phyloP scores from a whole-genome alignment of 2,797 vertebrate genomes.

The Borostomias antarcticus region DNA sequence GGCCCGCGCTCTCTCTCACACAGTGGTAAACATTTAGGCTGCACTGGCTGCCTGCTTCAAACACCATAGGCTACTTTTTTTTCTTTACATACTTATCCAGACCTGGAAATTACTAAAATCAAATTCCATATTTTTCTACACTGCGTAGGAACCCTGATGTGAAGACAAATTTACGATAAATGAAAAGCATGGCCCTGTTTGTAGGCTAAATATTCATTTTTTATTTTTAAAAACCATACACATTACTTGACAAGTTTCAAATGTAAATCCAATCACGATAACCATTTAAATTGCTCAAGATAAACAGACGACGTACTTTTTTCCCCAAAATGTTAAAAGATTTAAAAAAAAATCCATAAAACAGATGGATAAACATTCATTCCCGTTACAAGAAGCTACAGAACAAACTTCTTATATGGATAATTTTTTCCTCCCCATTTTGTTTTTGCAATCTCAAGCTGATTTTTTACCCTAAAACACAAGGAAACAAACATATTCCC shows the following conservation, averaged over 20 bases:
- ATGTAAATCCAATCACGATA: constrained; percentile 88
- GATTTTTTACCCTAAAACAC: constrained; percentile 70
- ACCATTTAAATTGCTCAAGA: constrained; percentile 87
- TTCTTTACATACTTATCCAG: too few relatives aligned
- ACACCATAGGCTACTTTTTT: too few relatives aligned
- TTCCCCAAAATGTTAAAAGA: constrained; percentile 86
- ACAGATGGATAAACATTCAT: constrained; percentile 86
- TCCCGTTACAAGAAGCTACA: constrained; percentile 82
- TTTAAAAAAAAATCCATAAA: constrained; percentile 82
- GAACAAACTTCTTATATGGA: constrained; percentile 75
- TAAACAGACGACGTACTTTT: constrained; percentile 85
- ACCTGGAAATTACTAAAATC: too few relatives aligned
- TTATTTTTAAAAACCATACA: constrained; percentile 90
- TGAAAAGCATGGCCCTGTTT: constrained; percentile 66
- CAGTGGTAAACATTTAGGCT: too few relatives aligned
- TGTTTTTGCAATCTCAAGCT: constrained; percentile 68
- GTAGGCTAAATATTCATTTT: constrained; percentile 85
- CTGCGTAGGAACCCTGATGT: too few relatives aligned
- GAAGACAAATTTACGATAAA: constrained; percentile 39
- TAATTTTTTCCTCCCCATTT: constrained; percentile 57
- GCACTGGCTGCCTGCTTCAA: too few relatives aligned
- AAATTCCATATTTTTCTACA: too few relatives aligned
- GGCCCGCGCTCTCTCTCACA: too few relatives aligned
- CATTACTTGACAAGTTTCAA: constrained; percentile 87
- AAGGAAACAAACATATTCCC: constrained; percentile 58